These are phyloP conservation scores for Lepidurus couesii DNA, from an alignment of 1,140 invertebrate genomes.

Conservation along the genomic window DNA sequence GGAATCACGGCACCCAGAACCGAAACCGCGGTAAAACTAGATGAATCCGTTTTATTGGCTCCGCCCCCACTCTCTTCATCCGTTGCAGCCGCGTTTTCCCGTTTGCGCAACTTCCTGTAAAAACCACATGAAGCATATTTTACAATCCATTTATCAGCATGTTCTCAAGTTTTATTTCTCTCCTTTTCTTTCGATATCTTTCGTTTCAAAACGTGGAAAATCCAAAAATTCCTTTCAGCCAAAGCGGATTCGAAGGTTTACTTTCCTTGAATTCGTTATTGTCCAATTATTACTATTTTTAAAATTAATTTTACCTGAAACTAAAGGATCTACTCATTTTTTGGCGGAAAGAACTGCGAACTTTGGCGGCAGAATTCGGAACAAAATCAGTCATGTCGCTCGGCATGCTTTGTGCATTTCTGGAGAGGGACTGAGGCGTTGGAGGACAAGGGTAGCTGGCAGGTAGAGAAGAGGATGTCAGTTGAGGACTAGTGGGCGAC, in stretches of 20 bases:
- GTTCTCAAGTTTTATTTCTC: too few relatives aligned
- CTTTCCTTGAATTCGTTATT: too few relatives aligned
- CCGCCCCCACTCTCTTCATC: slow-evolving; percentile 1
- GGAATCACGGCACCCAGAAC: background rate
- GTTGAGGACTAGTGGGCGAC: background rate
- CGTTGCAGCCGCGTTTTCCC: background rate
- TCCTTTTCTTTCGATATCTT: too few relatives aligned
- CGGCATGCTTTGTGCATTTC: background rate
- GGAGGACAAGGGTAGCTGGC: background rate
- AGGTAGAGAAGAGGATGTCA: background rate
- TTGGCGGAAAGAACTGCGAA: background rate
- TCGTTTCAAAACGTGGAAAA: too few relatives aligned
- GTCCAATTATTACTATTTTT: too few relatives aligned
- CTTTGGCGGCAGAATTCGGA: background rate
- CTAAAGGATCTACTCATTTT: background rate
- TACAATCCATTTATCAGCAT: background rate
- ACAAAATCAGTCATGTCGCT: background rate
- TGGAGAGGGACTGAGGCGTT: background rate
- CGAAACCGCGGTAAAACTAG: background rate
- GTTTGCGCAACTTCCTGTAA: slow-evolving; percentile 3
- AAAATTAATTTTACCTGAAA: background rate
- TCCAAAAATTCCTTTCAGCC: too few relatives aligned
- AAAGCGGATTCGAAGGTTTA: too few relatives aligned
- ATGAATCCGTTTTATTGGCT: background rate
- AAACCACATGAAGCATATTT: background rate